Conservation (phyloP, 2,113 vertebrate genomes). For the Eulacestoma nigropectus region DNA sequence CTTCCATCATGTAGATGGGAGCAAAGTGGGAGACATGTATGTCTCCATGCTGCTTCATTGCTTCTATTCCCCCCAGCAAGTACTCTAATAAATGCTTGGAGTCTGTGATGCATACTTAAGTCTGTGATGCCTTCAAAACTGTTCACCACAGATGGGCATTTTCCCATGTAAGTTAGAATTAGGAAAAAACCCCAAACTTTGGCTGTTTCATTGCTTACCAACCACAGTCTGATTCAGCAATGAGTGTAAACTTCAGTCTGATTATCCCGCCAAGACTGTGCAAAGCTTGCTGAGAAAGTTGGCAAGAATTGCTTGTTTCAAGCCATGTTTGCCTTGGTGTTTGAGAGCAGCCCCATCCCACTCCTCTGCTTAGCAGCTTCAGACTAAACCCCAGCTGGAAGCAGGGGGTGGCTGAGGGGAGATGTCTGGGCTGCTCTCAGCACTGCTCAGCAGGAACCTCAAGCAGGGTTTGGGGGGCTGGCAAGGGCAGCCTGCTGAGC, state of each 20-base stretch:
- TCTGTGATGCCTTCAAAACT: not conserved
- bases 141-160: not conserved
- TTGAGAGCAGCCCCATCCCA: not conserved
- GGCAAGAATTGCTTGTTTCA: not conserved
- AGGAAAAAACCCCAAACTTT: too few species aligned
- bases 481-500: not conserved
- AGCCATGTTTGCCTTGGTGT: not conserved
- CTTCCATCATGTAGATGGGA: not conserved
- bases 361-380: not conserved
- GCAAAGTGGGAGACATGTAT: not conserved
- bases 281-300: not conserved
- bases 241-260: not conserved
- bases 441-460: not conserved
- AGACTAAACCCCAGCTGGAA: not conserved
- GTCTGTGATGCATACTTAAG: not conserved
- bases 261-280: not conserved
- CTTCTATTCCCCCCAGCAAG: fast-evolving
- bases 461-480: too few species aligned
- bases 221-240: not conserved
- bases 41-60: not conserved
- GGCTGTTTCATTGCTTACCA: not conserved
- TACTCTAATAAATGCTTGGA: not conserved
- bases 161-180: not conserved
- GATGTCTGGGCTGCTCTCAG: not conserved
- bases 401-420: not conserved